phyloP scores from a whole-genome alignment of 2,113 vertebrate species.

The Gulo gulo region DNA sequence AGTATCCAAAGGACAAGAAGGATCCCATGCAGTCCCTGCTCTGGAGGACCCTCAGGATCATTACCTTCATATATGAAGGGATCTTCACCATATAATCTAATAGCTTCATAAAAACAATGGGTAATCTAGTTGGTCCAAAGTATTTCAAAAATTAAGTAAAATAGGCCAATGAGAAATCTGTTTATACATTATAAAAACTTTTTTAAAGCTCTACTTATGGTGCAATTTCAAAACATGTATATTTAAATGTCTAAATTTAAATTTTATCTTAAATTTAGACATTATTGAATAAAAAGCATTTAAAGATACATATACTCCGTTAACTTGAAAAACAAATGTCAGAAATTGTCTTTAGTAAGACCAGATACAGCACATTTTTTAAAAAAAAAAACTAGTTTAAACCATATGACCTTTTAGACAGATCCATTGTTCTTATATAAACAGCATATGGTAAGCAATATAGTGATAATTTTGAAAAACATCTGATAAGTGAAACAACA shows the following conservation, averaged over 20 bases:
- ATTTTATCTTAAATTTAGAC: background rate
- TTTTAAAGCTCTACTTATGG: background rate
- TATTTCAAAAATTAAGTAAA: conserved; percentile 44
- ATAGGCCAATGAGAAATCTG: background rate
- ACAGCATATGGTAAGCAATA: background rate
- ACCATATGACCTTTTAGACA: background rate
- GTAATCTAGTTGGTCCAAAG: background rate
- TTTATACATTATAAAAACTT: background rate
- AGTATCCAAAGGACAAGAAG: background rate
- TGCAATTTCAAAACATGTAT: background rate
- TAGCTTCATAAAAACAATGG: conserved; percentile 12
- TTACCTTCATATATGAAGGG: background rate
- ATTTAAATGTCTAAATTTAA: background rate
- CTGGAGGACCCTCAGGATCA: background rate
- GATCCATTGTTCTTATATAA: background rate
- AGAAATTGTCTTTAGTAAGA: background rate
- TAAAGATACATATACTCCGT: background rate
- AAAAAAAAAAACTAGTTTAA: background rate
- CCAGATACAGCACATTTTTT: background rate
- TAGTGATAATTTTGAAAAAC: conserved; percentile 32
- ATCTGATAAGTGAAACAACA: background rate
- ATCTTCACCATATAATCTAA: background rate
- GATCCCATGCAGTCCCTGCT: background rate
- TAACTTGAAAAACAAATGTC: conserved; percentile 3
- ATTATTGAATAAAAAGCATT: background rate